These are phyloP conservation scores for Sinopyrophorus schimmeli DNA, from an alignment of 2,888 invertebrate species.

Conservation along the genomic window DNA sequence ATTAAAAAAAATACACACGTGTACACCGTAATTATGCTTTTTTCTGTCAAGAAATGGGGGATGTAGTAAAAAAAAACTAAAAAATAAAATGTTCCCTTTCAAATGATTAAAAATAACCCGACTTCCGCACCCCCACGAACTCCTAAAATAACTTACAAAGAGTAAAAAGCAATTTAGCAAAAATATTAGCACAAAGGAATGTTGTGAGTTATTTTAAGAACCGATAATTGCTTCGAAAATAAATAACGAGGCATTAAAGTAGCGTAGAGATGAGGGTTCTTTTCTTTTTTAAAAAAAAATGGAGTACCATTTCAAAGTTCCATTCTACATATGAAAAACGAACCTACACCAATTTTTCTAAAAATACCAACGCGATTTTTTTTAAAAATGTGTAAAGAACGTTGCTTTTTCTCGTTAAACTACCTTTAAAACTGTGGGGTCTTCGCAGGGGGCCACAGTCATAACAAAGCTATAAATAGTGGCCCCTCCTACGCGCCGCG, in stretches of 20 bases:
- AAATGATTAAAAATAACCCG: conserved; percentile 7
- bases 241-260: background rate
- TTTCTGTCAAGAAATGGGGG: background rate
- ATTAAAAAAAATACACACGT: too few relatives aligned
- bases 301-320: too few relatives aligned
- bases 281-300: too few relatives aligned
- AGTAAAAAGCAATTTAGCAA: background rate
- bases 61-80: too few relatives aligned
- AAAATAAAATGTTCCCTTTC: conserved; percentile 1
- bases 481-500: conserved; percentile 35
- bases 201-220: background rate
- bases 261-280: too few relatives aligned
- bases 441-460: conserved; percentile 48
- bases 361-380: too few relatives aligned
- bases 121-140: conserved; percentile 3
- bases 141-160: background rate
- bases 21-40: too few relatives aligned
- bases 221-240: conserved; percentile 2
- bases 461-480: conserved; percentile 50
- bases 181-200: background rate
- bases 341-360: too few relatives aligned
- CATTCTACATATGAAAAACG: too few relatives aligned
- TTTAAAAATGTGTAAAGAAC: too few relatives aligned
- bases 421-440: conserved; percentile 20
- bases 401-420: conserved; percentile 23